Percentiles rank a stretch among this genome's conserved stretches.
These are phyloP conservation scores for Drosophila truncata DNA, from an alignment of 1,140 invertebrate species.

Conservation along the genomic window DNA sequence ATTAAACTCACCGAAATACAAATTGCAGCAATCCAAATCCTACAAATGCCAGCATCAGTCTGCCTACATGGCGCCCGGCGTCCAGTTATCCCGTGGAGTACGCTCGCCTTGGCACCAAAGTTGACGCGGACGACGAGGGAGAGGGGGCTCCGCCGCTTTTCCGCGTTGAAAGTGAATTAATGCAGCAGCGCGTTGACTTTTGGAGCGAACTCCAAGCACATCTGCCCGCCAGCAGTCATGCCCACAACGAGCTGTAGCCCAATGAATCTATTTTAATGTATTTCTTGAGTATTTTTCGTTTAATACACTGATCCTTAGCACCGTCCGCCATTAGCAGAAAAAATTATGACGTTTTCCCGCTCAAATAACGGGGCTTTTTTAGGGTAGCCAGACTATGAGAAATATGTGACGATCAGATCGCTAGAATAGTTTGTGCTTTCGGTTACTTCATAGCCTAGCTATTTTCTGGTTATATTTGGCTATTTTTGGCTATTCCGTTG, in stretches of 20 bases:
- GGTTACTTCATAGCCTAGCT: too few species aligned
- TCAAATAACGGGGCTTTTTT: too few species aligned
- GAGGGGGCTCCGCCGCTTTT: slow-evolving; percentile 34
- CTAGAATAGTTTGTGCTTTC: too few species aligned
- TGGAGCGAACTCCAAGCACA: slow-evolving; percentile 70
- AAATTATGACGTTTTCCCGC: too few species aligned
- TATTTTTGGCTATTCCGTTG: too few species aligned
- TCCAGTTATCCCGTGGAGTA: slow-evolving; percentile 85
- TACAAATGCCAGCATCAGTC: slow-evolving; percentile 50
- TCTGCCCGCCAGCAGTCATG: slow-evolving; percentile 52
- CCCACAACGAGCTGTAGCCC: slow-evolving; percentile 34
- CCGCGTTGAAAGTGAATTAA: slow-evolving; percentile 54
- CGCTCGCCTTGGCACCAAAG: slow-evolving; percentile 85
- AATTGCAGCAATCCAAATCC: slow-evolving; percentile 86
- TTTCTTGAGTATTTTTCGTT: not conserved
- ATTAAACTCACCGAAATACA: not conserved
- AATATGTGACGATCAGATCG: too few species aligned
- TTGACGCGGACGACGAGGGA: not conserved
- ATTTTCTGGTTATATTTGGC: too few species aligned
- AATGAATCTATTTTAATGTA: slow-evolving; percentile 42
- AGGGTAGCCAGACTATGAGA: too few species aligned
- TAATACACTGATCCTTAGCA: too few species aligned
- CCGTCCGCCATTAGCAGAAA: too few species aligned
- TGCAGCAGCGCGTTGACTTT: slow-evolving; percentile 72
- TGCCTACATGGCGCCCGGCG: slow-evolving; percentile 86